These are phyloP conservation scores for Mormyrops attenuatus DNA, from an alignment of 2,797 vertebrate species.

Conservation along the genomic window DNA sequence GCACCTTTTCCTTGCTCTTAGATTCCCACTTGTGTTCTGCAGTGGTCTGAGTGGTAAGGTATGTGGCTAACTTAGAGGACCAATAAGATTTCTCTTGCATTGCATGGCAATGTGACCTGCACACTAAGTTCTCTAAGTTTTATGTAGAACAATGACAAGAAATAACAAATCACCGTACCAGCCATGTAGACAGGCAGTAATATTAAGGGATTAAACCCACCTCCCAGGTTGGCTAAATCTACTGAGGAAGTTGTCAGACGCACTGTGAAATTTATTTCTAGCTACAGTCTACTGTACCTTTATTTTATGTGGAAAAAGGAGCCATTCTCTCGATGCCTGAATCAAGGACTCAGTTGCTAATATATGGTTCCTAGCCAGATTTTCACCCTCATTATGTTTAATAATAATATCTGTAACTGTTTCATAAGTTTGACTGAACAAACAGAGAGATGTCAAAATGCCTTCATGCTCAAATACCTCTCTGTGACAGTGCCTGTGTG, in stretches of 20 bases:
- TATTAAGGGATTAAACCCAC: background rate
- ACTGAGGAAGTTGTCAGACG: background rate
- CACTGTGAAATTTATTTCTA: background rate
- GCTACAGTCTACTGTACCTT: background rate
- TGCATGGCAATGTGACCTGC: background rate
- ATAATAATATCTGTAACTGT: background rate
- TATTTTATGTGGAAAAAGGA: background rate
- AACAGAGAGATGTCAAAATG: background rate
- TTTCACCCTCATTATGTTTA: background rate
- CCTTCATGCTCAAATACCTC: background rate
- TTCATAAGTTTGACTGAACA: background rate
- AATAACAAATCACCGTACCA: background rate
- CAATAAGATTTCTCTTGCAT: background rate
- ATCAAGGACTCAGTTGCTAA: background rate
- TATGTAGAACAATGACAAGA: background rate
- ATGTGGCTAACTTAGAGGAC: background rate
- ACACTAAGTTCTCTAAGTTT: background rate
- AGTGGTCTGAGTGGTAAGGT: background rate
- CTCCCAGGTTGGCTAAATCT: background rate
- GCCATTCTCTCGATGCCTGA: background rate
- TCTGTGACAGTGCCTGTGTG: background rate
- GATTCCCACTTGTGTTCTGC: background rate
- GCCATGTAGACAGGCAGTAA: background rate
- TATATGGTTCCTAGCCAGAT: background rate
- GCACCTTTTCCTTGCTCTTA: background rate